A percentile compares a stretch with the other conserved stretches of the same genome.
phyloP scores from a whole-genome alignment of 2,113 vertebrate genomes.

The Saguinus midas region DNA sequence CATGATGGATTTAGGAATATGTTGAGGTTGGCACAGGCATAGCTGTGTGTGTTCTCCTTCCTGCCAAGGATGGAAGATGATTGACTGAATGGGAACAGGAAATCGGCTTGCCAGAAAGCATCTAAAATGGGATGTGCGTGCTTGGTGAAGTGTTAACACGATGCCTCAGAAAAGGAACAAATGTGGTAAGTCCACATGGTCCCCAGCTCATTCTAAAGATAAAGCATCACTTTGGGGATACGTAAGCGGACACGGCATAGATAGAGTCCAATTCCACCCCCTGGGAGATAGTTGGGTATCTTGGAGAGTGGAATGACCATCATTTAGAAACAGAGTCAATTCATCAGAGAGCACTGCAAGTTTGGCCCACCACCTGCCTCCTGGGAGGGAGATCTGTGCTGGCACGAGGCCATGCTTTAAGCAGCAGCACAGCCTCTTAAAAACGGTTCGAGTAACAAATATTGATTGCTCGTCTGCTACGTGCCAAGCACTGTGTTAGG shows the following conservation, averaged over 20 bases:
- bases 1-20: conserved; percentile 65
- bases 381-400: background rate
- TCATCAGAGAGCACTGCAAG: background rate
- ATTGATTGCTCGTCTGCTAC: rapidly evolving
- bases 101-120: conserved; percentile 58
- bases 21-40: conserved; percentile 65
- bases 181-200: background rate
- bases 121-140: background rate
- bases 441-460: background rate
- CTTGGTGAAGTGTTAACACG: background rate
- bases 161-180: background rate
- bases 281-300: background rate
- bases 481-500: background rate
- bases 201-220: background rate
- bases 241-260: background rate
- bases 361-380: background rate
- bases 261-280: background rate
- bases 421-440: background rate
- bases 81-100: conserved; percentile 76
- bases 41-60: conserved; percentile 48
- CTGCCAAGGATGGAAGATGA: conserved; percentile 71
- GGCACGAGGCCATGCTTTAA: background rate
- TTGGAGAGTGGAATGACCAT: background rate
- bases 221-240: background rate
- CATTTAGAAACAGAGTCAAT: background rate